Evolutionary conservation across 35 echinoderm and acorn worm species (phyloP).

Genomic region (Ophioderma brevispina): DNA sequence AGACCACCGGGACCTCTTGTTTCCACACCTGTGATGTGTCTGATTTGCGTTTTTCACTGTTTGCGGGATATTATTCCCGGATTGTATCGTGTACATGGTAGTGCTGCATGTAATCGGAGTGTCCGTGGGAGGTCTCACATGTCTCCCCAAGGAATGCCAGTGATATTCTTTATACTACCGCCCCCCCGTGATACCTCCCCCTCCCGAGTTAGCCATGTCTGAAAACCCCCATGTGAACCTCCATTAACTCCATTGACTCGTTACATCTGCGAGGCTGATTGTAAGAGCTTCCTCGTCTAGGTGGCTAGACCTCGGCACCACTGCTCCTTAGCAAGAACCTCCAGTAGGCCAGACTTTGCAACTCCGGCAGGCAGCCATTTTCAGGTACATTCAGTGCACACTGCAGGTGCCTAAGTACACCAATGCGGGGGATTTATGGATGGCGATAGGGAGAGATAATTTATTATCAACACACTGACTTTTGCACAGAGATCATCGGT

Average conservation of each 20-base stretch:
- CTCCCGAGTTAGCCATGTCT: constrained; percentile 43
- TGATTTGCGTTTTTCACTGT: constrained; percentile 79
- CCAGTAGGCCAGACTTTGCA: constrained; percentile 92
- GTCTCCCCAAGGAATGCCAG: no score
- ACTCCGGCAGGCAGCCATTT: constrained; percentile 93
- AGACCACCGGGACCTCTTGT: constrained; percentile 96
- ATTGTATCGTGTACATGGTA: constrained; percentile 58
- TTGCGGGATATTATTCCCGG: constrained; percentile 85
- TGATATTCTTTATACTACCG: neutral
- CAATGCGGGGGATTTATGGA: neutral
- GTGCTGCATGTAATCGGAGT: constrained; percentile 70
- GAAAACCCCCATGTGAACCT: constrained; percentile 34
- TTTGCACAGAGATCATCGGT: neutral
- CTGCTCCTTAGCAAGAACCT: constrained; percentile 92
- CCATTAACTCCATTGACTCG: constrained; percentile 76
- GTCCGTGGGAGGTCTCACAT: constrained; percentile 45
- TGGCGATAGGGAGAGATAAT: neutral
- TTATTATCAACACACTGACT: neutral
- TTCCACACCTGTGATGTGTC: constrained; percentile 88
- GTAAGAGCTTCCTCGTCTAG: constrained; percentile 92
- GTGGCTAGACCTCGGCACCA: constrained; percentile 95
- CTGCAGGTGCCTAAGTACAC: neutral
- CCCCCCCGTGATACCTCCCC: neutral
- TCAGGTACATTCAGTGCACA: constrained; percentile 36
- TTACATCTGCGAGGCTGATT: constrained; percentile 89